Evolutionary conservation across 2,888 invertebrate genomes (phyloP).

Genomic region (Pomacea canaliculata): DNA sequence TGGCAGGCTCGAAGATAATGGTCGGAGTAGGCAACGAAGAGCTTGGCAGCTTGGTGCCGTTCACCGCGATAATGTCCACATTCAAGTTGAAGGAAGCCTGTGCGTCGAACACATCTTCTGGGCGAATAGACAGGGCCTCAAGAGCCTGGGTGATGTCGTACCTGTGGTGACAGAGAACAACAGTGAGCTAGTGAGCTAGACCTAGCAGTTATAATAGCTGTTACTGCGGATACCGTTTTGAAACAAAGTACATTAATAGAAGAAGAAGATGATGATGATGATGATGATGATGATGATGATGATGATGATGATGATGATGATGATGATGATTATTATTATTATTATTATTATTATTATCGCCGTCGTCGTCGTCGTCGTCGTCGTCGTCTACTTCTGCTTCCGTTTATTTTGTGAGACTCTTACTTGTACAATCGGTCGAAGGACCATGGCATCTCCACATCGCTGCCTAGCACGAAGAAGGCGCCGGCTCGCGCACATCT

Average conservation of each 20-base stretch:
- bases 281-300: too few species aligned
- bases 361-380: too few species aligned
- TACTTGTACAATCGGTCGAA: slow-evolving; percentile 37
- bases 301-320: too few species aligned
- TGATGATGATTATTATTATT: too few species aligned
- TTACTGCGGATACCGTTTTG: too few species aligned
- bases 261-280: too few species aligned
- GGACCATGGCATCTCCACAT: slow-evolving; percentile 41
- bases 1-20: slow-evolving; percentile 33
- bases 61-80: slow-evolving; percentile 28
- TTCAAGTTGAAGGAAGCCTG: slow-evolving; percentile 30
- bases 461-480: slow-evolving; percentile 33
- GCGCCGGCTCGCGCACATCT: slow-evolving; percentile 20
- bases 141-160: slow-evolving; percentile 37
- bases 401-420: background rate
- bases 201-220: too few species aligned
- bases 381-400: too few species aligned
- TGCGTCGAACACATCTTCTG: slow-evolving; percentile 35
- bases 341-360: too few species aligned
- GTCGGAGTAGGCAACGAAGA: slow-evolving; percentile 27
- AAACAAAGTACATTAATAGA: too few species aligned
- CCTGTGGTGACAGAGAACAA: background rate
- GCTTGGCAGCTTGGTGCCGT: slow-evolving; percentile 22
- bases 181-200: too few species aligned
- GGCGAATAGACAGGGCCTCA: slow-evolving; percentile 17